Base-by-base conservation (phyloP, 2,888 invertebrate genomes). In the Pristionchus mayeri region DNA sequence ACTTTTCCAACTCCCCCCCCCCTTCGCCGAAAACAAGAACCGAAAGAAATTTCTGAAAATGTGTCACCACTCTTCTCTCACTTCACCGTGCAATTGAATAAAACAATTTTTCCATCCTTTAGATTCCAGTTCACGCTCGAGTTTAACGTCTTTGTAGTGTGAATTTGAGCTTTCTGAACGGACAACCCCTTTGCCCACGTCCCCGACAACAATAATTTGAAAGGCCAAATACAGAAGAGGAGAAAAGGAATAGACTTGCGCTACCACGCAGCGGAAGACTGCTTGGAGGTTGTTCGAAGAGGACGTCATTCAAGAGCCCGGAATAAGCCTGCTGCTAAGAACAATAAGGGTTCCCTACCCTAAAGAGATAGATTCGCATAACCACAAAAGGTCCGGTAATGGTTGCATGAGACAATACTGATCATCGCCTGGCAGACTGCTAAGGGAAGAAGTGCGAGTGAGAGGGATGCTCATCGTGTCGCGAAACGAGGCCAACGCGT, bases 371-470 rank as follows among this genome's bases (percentile, higher is more conserved):
- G 76, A 50, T 78, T 78, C 76, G 76, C 76, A 50, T 78, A 9
- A 48, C 76, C 27, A 34, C 3, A 80, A 54, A 40, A 40, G 57
- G 21, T 27, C 80, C 24, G 48, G 37, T n/a, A 54, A 54, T 3
- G 57, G 54, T 52, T 57, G 57, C 57, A 80, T 80, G 21, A 54
- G 54, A 80, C 40, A 80, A 57, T 57, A 80, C 80, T 52, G 40
- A 80, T 37, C 57, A 37, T 54, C 24, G 54, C 40, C 34, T 78
- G 76, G 50, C 76, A 78, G 30, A 50, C 60, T 80, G 80, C 79
- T 79, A 79, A 50, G 44, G 79, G 67, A 27, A 67, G 83, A 37
- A 37, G 71, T 84, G 84, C 84, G 84, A 75, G 84, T 84, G 71
- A 27, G 48, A 34, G 84, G 71, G 84, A 75, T 83, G 71, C 83